Conservation (phyloP, 1,140 invertebrate genomes). For the Zelostemma sp. region DNA sequence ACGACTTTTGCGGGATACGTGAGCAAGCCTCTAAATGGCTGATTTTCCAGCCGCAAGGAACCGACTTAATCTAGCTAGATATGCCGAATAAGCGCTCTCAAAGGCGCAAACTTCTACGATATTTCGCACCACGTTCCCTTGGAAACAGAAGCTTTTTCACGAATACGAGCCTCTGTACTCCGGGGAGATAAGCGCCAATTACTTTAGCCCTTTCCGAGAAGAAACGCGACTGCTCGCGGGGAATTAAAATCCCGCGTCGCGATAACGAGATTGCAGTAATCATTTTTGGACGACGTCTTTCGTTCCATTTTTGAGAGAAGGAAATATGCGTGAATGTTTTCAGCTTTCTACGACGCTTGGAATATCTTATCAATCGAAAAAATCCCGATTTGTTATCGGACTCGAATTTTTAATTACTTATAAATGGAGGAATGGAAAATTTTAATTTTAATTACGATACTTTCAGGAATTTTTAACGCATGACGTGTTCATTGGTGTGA, state of each 20-base stretch:
- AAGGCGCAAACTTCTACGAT: constrained; percentile 2
- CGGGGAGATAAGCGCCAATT: constrained; percentile 6
- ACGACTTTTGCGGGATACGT: too few species aligned
- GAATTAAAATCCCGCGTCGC: background rate
- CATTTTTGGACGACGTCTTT: background rate
- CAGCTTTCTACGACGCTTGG: too few species aligned
- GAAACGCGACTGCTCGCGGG: background rate
- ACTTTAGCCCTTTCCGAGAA: background rate
- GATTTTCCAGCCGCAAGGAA: constrained; percentile 49
- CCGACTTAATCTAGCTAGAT: constrained; percentile 11
- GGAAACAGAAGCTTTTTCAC: constrained; percentile 6
- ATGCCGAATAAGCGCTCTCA: constrained; percentile 3
- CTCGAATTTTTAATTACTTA: background rate
- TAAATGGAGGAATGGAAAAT: too few species aligned
- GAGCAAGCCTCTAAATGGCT: constrained; percentile 61
- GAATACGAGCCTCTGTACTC: background rate
- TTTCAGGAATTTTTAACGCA: too few species aligned
- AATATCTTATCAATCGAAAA: too few species aligned
- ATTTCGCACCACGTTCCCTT: background rate
- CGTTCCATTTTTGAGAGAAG: background rate
- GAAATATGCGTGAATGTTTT: background rate
- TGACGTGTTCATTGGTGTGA: too few species aligned
- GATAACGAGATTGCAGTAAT: background rate
- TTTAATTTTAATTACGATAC: too few species aligned
- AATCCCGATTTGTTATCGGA: too few species aligned